Evolutionary conservation across 2,113 vertebrate species (phyloP).

Genomic region (Turnix velox): DNA sequence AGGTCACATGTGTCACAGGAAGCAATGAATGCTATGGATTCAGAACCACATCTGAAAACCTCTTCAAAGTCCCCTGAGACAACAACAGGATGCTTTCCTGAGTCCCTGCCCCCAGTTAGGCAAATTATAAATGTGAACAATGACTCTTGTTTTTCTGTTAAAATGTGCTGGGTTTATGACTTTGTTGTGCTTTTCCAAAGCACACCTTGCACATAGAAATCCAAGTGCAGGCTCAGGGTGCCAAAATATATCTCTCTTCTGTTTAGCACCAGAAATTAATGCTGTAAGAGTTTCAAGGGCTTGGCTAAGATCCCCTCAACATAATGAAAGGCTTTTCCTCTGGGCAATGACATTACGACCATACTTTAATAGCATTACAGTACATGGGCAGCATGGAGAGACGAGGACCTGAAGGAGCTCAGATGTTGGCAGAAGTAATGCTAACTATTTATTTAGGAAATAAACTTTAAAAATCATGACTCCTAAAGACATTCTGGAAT

Average conservation of each 20-base stretch:
- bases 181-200: background rate
- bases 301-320: background rate
- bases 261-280: background rate
- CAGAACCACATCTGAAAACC: constrained; percentile 49
- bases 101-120: background rate
- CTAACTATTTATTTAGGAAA: background rate
- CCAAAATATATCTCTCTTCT: background rate
- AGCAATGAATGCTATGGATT: constrained; percentile 32
- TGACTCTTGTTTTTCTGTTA: background rate
- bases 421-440: background rate
- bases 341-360: background rate
- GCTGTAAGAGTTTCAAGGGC: background rate
- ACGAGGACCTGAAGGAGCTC: background rate
- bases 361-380: background rate
- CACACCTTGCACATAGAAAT: background rate
- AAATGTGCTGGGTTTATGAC: background rate
- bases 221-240: background rate
- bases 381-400: background rate
- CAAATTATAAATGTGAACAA: constrained; percentile 20
- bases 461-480: background rate
- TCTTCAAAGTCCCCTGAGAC: background rate
- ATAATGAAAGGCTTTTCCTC: background rate
- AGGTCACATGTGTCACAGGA: background rate
- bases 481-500: background rate
- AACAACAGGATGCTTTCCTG: constrained; percentile 5